Conservation (phyloP, 2,797 vertebrate species). For the Eulemur mongoz region DNA sequence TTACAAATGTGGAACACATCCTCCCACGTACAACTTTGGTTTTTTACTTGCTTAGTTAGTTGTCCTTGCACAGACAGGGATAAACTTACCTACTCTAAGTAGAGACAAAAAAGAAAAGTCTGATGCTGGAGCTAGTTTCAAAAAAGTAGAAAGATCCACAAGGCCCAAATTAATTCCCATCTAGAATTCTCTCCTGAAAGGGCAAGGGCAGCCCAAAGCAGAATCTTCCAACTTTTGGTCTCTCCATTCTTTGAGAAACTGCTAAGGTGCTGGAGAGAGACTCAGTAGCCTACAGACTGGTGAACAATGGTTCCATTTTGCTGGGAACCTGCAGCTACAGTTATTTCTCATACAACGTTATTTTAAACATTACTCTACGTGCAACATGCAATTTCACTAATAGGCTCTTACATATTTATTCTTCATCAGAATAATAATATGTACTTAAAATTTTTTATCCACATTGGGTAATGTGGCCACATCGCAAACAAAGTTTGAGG, state of each 20-base stretch:
- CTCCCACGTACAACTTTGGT: not conserved
- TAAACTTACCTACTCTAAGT: not conserved
- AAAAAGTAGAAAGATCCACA: not conserved
- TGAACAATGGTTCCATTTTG: not conserved
- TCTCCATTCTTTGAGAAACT: not conserved
- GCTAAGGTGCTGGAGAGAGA: not conserved
- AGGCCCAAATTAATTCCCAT: not conserved
- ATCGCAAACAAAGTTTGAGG: not conserved
- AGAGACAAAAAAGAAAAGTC: conserved; percentile 17
- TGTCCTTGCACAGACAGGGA: not conserved
- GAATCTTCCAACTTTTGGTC: not conserved
- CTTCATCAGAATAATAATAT: conserved; percentile 3
- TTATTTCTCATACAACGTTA: not conserved
- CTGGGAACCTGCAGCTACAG: not conserved
- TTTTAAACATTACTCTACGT: not conserved
- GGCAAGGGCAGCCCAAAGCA: not conserved
- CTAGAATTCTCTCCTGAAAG: conserved; percentile 29
- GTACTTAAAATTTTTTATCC: not conserved
- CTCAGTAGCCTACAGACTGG: not conserved
- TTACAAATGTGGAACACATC: not conserved
- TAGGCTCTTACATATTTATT: not conserved
- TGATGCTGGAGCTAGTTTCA: not conserved
- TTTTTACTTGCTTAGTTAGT: not conserved
- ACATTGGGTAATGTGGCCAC: not conserved
- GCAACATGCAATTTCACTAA: not conserved